Base-by-base conservation (phyloP, 1,140 invertebrate genomes). In the Sminthurides bifidus region DNA sequence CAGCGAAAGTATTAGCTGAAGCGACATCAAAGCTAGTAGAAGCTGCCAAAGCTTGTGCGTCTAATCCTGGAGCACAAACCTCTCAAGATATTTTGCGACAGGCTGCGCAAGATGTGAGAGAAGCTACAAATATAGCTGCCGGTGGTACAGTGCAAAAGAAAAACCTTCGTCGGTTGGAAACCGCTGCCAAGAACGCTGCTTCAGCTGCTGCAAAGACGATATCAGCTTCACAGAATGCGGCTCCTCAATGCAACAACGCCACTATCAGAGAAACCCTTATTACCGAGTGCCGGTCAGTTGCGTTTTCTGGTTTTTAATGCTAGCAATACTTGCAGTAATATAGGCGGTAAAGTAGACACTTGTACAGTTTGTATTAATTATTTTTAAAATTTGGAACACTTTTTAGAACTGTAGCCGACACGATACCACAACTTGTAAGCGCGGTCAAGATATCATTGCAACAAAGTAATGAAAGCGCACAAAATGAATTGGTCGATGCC, bases 1-100 rank as follows among this genome's bases (percentile, higher is more conserved):
- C 92, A 0, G 90, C 92, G 4, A 95, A 93, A 43, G 75, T 85
- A 43, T 73, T 98, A 14, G 93, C 94, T 1, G 92, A 98, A 73
- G 94, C 94, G 6, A 98, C 95, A 0, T 85, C 91, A 0, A 45
- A 41, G 23, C 51, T 59, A 2, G 92, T 96, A 2, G 93, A 98
- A 71, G 93, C 94, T 1, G 94, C 95, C 0, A 81, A 96, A 58
- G 80, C 86, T 5, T 93, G 90, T 72, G 87, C 90, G 14, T 81
- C 80, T 27, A 82, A 81, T 69, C 92, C 90, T 0, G 79, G 83
- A 68, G 91, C 95, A 63, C 77, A 81, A 0, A 76, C 79, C 40
- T 84, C 84, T 66, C 93, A 97, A 69, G 81, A 87, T 61, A 81
- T 82, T 5, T 69, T 98, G 1, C 78, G 84, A 26, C 77, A 77